Base-by-base conservation (phyloP, 2,113 vertebrate species). In the Cephalopterus ornatus region DNA sequence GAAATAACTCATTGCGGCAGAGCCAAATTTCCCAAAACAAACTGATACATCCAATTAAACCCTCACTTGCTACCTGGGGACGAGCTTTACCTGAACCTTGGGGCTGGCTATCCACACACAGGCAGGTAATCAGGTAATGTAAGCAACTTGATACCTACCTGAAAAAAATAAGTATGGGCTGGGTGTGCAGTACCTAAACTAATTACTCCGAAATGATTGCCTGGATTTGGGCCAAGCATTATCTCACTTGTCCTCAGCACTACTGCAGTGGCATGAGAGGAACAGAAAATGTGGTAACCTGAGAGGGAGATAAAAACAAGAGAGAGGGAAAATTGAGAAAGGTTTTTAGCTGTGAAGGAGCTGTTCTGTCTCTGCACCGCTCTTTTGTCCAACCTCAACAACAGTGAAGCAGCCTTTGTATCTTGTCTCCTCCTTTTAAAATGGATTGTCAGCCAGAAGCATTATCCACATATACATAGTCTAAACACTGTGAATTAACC, bases 161-260 rank as follows among this genome's bases (percentile, higher is more conserved):
- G 61, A 91, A 97, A 90, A 97, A 97, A 84, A 92, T 81, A 56
- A 85, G 46, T 91, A 86, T 63, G 95, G 93, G 88, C 80, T 97
- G 97, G 95, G 94, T 97, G 96, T 97, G 94, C 96, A 96, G 83
- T 96, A 94, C 95, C 97, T 97, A 97, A 92, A 95, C 95, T 95
- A 97, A 97, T 96, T 97, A 97, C 95, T 97, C 91, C 92, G 95
- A 98, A 98, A 97, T 96, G 97, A 96, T 97, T 97, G 97, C 97
- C 95, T 95, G 97, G 97, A 97, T 71, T 72, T 59, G 93, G 61
- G 97, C 98, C 98, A 98, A 96, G 78, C 77, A 95, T 98, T 98
- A 98, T 95, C 96, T 98, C 98, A 98, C 63, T 94, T 55, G 82
- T 95, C 93, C 96, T 92, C 80, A 76, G 95, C 18, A 24, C 82